A percentile compares a stretch with the other conserved stretches of the same genome.
phyloP scores from a whole-genome alignment of 2,797 vertebrate species.

The Pantherophis vulpinus region DNA sequence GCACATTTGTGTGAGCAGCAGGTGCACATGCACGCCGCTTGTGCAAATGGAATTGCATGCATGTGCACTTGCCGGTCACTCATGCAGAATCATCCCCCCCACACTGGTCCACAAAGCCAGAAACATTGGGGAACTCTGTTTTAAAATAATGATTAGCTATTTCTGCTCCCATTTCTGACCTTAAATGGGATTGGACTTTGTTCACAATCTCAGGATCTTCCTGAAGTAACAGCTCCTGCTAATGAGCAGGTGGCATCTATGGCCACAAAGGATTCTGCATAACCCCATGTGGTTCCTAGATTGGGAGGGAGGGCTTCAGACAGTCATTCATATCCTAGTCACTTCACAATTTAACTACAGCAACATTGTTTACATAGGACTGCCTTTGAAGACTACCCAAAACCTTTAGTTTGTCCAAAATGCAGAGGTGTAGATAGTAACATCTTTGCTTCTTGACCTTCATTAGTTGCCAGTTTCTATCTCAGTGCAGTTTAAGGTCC shows the following conservation, averaged over 20 bases:
- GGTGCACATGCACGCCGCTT: fast-evolving
- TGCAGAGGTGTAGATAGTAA: neutral
- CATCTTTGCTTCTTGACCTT: neutral
- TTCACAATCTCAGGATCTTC: neutral
- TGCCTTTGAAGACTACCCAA: too few species aligned
- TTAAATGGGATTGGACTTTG: neutral
- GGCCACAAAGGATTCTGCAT: neutral
- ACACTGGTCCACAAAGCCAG: too few species aligned
- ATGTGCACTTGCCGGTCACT: too few species aligned
- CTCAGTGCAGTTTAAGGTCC: neutral
- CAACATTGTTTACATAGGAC: neutral
- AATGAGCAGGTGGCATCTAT: neutral
- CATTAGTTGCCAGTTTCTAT: neutral
- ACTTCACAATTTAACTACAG: neutral
- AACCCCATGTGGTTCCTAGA: neutral
- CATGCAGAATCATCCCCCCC: too few species aligned
- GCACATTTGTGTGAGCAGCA: too few species aligned
- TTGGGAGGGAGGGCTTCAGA: neutral
- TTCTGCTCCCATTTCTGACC: neutral
- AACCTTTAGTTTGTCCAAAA: too few species aligned
- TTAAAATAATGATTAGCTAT: neutral
- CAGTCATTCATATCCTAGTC: neutral
- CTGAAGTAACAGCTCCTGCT: neutral
- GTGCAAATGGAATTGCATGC: too few species aligned
- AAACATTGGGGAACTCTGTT: too few species aligned